Evolutionary conservation across 2,113 vertebrate genomes (phyloP), one percentile per base, ranked within the genome.

Genomic region (Triplophysa tibetana): DNA sequence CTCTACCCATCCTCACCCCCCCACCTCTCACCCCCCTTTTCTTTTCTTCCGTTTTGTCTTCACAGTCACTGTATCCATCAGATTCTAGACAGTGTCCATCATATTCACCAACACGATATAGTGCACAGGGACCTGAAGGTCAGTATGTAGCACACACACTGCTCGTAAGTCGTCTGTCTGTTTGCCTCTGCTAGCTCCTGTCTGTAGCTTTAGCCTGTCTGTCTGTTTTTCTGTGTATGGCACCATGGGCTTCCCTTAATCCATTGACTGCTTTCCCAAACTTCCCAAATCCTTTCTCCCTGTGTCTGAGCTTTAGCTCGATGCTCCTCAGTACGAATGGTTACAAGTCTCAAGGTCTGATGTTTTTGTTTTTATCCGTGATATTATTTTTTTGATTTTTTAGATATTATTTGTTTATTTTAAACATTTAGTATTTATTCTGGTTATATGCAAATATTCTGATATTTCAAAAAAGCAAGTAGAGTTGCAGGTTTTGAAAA

Each of bases 51-150:
- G 77, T 93, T 93, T 93, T 92, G 90, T 94, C 92, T 93, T 91
- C 90, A 91, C 91, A 93, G 93, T 94, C 94, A 93, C 92, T 95
- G 93, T 93, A 93, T 94, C 88, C 93, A 93, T 94, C 94, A 95
- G 93, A 93, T 95, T 93, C 93, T 94, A 93, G 93, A 92, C 85
- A 95, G 92, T 92, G 94, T 95, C 89, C 92, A 93, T 94, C 94
- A 95, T 91, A 95, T 94, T 93, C 94, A 95, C 92, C 93, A 94
- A 92, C 94, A 94, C 94, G 94, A 94, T 91, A 94, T 95, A 93
- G 94, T 95, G 89, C 94, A 95, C 93, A 94, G 94, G 89, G 94
- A 95, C 92, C 90, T 95, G 88, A 95, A 95, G 94, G 94, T 95
- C 91, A 94, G 94, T 95, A 94, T 91, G 68, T 90, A 89, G 77